phyloP scores from a whole-genome alignment of 2,888 invertebrate species.

The Hanleya hanleyi region DNA sequence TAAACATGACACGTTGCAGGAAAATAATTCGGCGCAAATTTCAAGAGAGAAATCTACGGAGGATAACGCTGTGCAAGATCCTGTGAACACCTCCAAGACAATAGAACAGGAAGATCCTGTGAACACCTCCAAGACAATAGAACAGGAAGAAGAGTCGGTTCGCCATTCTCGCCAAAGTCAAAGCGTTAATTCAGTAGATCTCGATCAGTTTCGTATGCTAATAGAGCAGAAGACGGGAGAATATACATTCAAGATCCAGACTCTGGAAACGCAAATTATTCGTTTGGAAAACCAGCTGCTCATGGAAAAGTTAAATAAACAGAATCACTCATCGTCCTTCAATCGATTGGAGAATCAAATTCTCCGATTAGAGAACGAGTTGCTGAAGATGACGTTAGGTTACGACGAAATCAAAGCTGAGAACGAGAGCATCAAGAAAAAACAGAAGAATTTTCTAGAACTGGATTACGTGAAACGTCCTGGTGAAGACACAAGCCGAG shows the following conservation, averaged over 20 bases:
- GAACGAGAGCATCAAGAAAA: constrained; percentile 46
- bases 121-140: not conserved
- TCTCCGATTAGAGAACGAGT: constrained; percentile 61
- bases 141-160: constrained; percentile 14
- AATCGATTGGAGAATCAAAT: constrained; percentile 62
- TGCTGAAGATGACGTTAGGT: constrained; percentile 58
- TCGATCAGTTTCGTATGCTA: constrained; percentile 15
- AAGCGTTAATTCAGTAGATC: no score
- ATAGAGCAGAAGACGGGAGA: constrained; percentile 38
- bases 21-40: no score
- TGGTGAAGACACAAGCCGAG: constrained; percentile 25
- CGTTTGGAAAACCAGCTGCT: constrained; percentile 64
- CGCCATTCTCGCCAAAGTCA: no score
- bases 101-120: not conserved
- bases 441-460: constrained; percentile 50
- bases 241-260: constrained; percentile 53
- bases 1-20: no score
- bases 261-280: constrained; percentile 59
- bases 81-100: not conserved
- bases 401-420: constrained; percentile 50
- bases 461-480: constrained; percentile 34
- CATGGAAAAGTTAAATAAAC: constrained; percentile 51
- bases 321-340: constrained; percentile 51
- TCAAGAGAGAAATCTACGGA: not conserved
- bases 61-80: no score